These are phyloP conservation scores for Tauraco hartlaubi DNA, from an alignment of 2,797 vertebrate genomes.

Conservation along the genomic window DNA sequence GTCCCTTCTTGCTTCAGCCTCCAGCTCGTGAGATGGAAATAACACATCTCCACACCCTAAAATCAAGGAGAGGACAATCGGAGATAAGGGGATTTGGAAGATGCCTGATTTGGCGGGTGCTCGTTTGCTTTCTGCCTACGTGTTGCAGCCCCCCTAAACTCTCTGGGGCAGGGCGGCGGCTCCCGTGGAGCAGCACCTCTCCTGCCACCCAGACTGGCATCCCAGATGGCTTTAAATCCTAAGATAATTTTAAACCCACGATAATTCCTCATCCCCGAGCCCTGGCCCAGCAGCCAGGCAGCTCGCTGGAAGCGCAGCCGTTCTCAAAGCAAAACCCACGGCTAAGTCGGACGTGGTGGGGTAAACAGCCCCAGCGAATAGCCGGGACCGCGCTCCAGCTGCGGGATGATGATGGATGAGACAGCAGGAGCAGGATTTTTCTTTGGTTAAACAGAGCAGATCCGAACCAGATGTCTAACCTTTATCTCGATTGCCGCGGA, in stretches of 20 bases:
- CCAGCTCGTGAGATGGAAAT: neutral
- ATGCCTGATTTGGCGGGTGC: neutral
- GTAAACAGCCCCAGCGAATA: constrained; percentile 5
- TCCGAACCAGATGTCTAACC: constrained; percentile 78
- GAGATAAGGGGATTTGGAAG: neutral
- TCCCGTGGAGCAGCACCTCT: neutral
- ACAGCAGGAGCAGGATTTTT: constrained; percentile 24
- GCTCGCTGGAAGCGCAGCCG: neutral
- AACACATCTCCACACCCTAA: neutral
- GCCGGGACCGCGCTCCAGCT: constrained; percentile 31
- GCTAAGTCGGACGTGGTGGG: neutral
- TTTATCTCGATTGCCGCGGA: neutral
- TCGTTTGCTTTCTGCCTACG: neutral
- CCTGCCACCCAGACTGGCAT: neutral
- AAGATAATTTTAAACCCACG: neutral
- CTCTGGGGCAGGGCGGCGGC: neutral
- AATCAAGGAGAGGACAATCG: neutral
- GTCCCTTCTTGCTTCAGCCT: neutral
- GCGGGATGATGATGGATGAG: constrained; percentile 65
- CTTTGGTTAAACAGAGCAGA: constrained; percentile 54
- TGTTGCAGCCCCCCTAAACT: neutral
- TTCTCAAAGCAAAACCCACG: neutral
- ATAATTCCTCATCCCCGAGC: neutral
- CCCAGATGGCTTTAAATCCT: rapidly evolving
- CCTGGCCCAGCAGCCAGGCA: neutral